These are phyloP conservation scores for Pygoscelis antarcticus DNA, from an alignment of 2,113 vertebrate species.

Conservation along the genomic window DNA sequence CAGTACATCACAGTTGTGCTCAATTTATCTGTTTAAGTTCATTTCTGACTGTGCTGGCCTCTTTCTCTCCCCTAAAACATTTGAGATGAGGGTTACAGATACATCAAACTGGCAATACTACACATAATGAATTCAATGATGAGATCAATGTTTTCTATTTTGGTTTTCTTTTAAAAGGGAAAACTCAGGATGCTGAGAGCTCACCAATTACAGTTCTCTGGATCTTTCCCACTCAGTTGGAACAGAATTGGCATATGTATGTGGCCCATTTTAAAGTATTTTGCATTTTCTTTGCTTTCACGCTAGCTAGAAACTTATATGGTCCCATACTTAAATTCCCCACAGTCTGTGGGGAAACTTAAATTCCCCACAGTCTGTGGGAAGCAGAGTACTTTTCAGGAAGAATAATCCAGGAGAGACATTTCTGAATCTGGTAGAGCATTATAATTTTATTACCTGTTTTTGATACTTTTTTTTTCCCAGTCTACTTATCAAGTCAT, in stretches of 20 bases:
- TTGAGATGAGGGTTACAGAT: background rate
- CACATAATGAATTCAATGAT: background rate
- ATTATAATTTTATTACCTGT: background rate
- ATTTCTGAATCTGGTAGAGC: background rate
- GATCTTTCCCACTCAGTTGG: background rate
- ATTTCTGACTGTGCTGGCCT: conserved; percentile 21
- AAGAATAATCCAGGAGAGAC: background rate
- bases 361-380: background rate
- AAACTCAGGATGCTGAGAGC: background rate
- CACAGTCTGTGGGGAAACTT: background rate
- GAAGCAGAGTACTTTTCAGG: background rate
- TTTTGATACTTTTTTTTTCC: background rate
- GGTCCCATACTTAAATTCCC: background rate
- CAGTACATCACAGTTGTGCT: background rate
- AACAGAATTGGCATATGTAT: background rate
- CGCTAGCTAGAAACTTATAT: background rate
- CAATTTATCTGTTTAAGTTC: conserved; percentile 55
- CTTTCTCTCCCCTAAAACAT: background rate
- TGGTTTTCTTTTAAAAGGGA: background rate
- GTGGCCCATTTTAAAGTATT: background rate
- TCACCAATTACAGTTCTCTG: background rate
- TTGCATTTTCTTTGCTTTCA: background rate
- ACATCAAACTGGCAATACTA: background rate
- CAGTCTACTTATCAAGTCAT: background rate
- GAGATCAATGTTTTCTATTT: background rate